Evolutionary conservation across 2,797 vertebrate species (phyloP), one percentile per base, ranked within the genome.

Genomic region (Rhinophrynus dorsalis): DNA sequence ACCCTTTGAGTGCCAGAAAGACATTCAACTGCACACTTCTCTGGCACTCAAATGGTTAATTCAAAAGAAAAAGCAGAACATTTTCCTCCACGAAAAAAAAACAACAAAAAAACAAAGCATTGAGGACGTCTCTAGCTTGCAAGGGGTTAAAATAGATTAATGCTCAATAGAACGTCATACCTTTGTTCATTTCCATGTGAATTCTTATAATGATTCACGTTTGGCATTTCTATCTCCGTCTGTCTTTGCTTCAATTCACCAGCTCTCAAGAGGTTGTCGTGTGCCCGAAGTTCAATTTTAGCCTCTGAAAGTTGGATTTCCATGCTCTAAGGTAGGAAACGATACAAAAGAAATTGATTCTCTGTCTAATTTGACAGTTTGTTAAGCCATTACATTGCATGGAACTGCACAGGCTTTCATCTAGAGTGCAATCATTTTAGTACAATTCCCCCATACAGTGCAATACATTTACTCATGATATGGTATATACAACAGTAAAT

Each of bases 301-400:
- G 89, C 82, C 61, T 87, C 85, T 32, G 71, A 80, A 64, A 91
- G 62, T 2, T 82, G 78, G 67, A 75, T 82, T 75, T 89, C 87
- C 75, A 87, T 82, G 18, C 75, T 83, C 90, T 92, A 73, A 17
- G 76, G 80, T 5, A 32, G 82, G 15, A 77, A 69, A 67, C 0
- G 74, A 66, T 57, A 37, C 60, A 76, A 77, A 61, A 20, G 0
- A 59, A 52, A 65, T 57, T 64, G 38, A 42, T 54, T 59, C 6
- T 50, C 8, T 45, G 10, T 38, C 42, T 60, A 1, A 61, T 44
- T 12, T 18, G 27, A 44, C 5, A 24, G 30, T 18, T n/a, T 15
- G 27, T 23, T 18, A 61, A 54, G 51, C 17, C 11, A 33, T 68
- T 44, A 44, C n/a, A 20, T 51, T 47, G 1, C 37, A 15, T 3